Evolutionary conservation across 2,797 vertebrate genomes (phyloP).

Genomic region (Propithecus perrieri): DNA sequence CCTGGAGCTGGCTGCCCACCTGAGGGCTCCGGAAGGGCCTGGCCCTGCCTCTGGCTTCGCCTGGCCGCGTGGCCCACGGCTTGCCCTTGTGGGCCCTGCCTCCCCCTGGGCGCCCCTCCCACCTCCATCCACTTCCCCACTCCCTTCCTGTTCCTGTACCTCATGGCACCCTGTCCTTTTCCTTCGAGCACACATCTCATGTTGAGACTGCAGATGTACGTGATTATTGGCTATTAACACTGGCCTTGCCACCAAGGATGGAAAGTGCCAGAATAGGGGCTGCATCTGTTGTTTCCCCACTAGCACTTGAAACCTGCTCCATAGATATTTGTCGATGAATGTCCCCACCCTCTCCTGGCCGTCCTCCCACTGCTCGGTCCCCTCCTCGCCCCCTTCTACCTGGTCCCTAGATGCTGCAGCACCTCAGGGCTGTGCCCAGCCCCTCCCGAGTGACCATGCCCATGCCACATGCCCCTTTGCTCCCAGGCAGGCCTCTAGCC

Average conservation of each 20-base stretch:
- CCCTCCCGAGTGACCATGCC: neutral
- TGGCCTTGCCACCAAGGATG: neutral
- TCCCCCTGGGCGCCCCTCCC: neutral
- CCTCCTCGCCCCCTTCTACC: neutral
- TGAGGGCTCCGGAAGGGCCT: neutral
- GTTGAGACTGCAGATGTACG: neutral
- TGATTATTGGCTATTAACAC: neutral
- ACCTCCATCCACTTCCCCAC: neutral
- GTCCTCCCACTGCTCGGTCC: neutral
- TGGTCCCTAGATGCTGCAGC: neutral
- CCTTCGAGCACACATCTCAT: neutral
- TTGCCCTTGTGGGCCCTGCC: accelerated
- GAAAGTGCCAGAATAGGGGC: neutral
- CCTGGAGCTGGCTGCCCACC: neutral
- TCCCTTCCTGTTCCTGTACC: neutral
- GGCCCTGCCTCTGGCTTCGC: neutral
- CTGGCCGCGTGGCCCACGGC: accelerated
- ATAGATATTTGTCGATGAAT: neutral
- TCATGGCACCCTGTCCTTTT: neutral
- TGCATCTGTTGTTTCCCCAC: neutral
- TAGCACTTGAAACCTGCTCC: neutral
- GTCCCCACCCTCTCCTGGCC: neutral
- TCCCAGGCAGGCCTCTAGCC: neutral
- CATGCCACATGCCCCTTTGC: neutral
- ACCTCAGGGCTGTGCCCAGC: neutral